Conservation (phyloP, 2,113 vertebrate genomes). For the Symphodus melops region DNA sequence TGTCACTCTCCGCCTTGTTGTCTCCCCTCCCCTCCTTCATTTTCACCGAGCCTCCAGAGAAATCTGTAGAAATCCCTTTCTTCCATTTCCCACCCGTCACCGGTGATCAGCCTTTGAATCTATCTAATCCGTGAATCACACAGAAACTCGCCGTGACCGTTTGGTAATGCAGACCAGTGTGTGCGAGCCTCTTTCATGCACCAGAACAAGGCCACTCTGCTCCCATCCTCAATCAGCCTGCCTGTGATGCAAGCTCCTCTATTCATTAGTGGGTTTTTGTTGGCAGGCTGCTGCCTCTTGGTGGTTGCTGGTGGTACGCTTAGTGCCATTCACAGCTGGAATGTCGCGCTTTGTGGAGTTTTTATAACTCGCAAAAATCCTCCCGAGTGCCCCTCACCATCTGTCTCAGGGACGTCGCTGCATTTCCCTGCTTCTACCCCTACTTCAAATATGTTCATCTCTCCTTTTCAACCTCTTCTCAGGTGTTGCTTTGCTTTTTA, state of each 20-base stretch:
- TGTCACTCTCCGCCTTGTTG: constrained; percentile 27
- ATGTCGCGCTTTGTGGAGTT: constrained; percentile 41
- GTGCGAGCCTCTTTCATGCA: constrained; percentile 16
- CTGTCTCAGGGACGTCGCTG: constrained; percentile 55
- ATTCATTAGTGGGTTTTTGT: constrained; percentile 55
- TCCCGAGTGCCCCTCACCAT: constrained; percentile 49
- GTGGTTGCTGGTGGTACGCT: constrained; percentile 44
- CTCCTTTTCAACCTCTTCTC: neutral
- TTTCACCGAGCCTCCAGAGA: constrained; percentile 17
- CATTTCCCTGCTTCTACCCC: constrained; percentile 20
- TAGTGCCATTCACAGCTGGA: constrained; percentile 53
- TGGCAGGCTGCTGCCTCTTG: constrained; percentile 59
- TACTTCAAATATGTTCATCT: neutral
- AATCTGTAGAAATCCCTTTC: constrained; percentile 56
- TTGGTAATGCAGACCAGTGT: constrained; percentile 33
- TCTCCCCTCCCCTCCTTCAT: neutral
- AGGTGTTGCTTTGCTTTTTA: constrained; percentile 27
- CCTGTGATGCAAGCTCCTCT: constrained; percentile 27
- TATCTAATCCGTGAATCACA: constrained; percentile 33
- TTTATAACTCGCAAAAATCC: constrained; percentile 38
- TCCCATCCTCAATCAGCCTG: constrained; percentile 12
- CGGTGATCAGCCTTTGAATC: constrained; percentile 60
- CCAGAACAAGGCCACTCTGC: neutral
- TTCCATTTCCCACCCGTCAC: constrained; percentile 64
- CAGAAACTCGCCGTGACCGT: constrained; percentile 14